Evolutionary conservation across 2,797 vertebrate genomes (phyloP).

Genomic region (Rhabdophis nuchalis): DNA sequence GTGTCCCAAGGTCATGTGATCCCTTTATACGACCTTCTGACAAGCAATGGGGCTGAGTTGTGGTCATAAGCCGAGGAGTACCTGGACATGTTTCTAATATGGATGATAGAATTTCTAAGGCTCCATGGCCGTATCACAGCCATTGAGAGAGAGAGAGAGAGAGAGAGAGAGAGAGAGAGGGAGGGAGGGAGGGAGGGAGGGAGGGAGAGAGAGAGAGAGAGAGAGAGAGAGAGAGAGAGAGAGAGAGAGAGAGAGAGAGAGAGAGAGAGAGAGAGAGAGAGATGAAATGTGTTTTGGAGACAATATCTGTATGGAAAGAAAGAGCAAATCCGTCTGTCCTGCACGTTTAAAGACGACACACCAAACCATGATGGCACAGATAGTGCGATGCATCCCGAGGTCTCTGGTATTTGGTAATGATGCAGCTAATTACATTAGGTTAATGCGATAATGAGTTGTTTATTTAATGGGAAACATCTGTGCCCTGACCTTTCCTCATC

Average conservation of each 20-base stretch:
- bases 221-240: too few species aligned
- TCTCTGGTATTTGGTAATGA: conserved; percentile 41
- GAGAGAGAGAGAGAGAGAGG: too few species aligned
- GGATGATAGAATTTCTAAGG: neutral
- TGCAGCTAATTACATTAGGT: conserved; percentile 49
- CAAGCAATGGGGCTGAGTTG: neutral
- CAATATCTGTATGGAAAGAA: neutral
- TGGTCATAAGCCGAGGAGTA: too few species aligned
- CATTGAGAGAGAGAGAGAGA: too few species aligned
- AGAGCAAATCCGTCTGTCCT: neutral
- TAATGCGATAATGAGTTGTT: conserved; percentile 54
- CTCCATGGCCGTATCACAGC: neutral
- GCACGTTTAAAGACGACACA: neutral
- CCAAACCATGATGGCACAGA: conserved; percentile 6
- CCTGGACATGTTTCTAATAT: too few species aligned
- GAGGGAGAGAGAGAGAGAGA: too few species aligned
- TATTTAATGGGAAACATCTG: neutral
- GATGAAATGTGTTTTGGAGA: neutral
- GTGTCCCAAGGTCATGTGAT: neutral
- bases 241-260: too few species aligned
- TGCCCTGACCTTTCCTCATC: neutral
- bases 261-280: too few species aligned
- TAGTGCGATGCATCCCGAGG: conserved; percentile 39
- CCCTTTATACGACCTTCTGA: neutral
- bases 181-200: too few species aligned